Evolutionary conservation across 2,888 invertebrate species (phyloP).

Genomic region (Acleris holmiana): DNA sequence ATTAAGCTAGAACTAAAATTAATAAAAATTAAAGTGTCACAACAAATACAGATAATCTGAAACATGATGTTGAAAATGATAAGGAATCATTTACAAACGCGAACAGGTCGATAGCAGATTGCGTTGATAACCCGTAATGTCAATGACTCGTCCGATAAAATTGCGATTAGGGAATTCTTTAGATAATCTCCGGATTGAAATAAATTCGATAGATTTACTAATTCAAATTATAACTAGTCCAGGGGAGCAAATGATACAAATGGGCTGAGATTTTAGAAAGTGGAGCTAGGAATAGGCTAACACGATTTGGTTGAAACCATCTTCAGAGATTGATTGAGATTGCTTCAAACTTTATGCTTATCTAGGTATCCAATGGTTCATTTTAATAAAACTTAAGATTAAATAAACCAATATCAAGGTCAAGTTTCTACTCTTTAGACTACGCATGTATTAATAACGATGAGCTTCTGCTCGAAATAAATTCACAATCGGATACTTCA

Average conservation of each 20-base stretch:
- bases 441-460: constrained; percentile 34
- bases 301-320: no score
- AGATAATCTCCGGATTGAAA: constrained; percentile 30
- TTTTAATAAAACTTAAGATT: neutral
- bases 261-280: no score
- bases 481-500: constrained; percentile 49
- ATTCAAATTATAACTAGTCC: neutral
- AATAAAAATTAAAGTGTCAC: neutral
- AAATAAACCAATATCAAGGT: constrained; percentile 32
- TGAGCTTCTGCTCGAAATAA: constrained; percentile 49
- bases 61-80: constrained; percentile 10
- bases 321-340: no score
- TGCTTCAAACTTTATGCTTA: neutral
- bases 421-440: constrained; percentile 12
- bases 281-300: no score
- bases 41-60: constrained; percentile 6
- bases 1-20: neutral
- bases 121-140: constrained; percentile 40
- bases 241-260: no score
- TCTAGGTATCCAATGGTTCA: neutral
- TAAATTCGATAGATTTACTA: neutral
- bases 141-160: constrained; percentile 46
- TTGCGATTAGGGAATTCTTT: constrained; percentile 35
- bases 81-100: constrained; percentile 9
- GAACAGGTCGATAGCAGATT: constrained; percentile 28